Percentiles rank a stretch among this genome's conserved stretches.
phyloP scores from a whole-genome alignment of 2,888 invertebrate species.

The Galeopsomyia nigrocyanea region DNA sequence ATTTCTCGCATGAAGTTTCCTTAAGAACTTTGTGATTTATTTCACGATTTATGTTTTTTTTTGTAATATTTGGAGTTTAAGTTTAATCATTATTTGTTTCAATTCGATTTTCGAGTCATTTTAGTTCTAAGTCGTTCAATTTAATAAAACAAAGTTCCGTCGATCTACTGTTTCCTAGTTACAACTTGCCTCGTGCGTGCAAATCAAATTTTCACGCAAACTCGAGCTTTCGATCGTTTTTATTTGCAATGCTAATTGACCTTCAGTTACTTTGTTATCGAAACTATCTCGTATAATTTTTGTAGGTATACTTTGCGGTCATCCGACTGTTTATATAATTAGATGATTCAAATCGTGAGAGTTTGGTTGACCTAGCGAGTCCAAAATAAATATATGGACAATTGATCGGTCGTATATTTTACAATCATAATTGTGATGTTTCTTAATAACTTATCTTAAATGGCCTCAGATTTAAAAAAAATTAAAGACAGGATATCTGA shows the following conservation, averaged over 20 bases:
- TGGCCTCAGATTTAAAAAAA: slow-evolving; percentile 24
- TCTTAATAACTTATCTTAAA: slow-evolving; percentile 49
- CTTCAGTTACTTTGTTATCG: slow-evolving; percentile 26
- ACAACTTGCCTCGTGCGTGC: slow-evolving; percentile 59
- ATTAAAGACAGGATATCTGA: not conserved
- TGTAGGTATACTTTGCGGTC: slow-evolving; percentile 4
- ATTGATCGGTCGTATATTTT: slow-evolving; percentile 13
- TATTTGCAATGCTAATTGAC: slow-evolving; percentile 7
- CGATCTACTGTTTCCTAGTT: slow-evolving; percentile 62
- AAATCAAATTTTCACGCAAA: slow-evolving; percentile 54
- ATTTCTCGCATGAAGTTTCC: slow-evolving; percentile 39
- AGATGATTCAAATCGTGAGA: slow-evolving; percentile 65
- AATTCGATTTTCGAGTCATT: slow-evolving; percentile 45
- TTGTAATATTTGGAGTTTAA: slow-evolving; percentile 32
- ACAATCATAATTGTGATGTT: slow-evolving; percentile 50
- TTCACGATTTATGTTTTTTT: slow-evolving; percentile 22
- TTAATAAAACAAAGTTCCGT: slow-evolving; percentile 49
- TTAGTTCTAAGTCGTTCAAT: slow-evolving; percentile 46
- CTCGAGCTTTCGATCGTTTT: slow-evolving; percentile 43
- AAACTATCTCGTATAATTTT: not conserved
- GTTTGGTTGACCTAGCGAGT: slow-evolving; percentile 51
- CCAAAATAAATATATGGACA: slow-evolving; percentile 10
- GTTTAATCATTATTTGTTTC: slow-evolving; percentile 29
- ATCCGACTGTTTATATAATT: slow-evolving; percentile 19
- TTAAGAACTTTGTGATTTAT: slow-evolving; percentile 24